Evolutionary conservation across 2,113 vertebrate genomes (phyloP).

Genomic region (Aspidoscelis tigris): DNA sequence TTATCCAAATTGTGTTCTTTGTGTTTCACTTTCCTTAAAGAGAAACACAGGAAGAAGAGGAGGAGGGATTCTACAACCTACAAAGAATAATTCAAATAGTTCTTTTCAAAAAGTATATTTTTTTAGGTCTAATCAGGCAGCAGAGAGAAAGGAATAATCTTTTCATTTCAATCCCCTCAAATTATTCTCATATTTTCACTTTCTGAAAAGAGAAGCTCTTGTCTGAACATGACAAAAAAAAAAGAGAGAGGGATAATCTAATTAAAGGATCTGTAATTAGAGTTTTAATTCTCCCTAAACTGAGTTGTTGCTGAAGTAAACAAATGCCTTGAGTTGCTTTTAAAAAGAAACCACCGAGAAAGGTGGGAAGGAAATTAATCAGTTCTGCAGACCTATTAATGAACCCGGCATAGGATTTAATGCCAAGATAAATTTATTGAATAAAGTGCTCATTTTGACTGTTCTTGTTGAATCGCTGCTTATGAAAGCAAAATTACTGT

Average conservation of each 20-base stretch:
- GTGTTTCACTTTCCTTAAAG: not conserved
- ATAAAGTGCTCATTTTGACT: too few species aligned
- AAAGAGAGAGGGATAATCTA: not conserved
- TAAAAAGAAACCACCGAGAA: not conserved
- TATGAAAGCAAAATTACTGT: too few species aligned
- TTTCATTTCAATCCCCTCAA: not conserved
- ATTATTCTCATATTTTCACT: not conserved
- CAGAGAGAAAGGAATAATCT: not conserved
- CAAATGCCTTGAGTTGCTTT: not conserved
- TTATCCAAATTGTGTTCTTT: too few species aligned
- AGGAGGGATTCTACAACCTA: not conserved
- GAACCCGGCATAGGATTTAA: too few species aligned
- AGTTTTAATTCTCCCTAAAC: not conserved
- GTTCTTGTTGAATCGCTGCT: too few species aligned
- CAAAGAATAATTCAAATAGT: not conserved
- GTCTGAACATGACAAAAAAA: not conserved
- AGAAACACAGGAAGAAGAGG: not conserved
- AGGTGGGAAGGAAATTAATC: not conserved
- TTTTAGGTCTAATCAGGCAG: not conserved
- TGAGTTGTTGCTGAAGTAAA: not conserved
- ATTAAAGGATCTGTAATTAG: not conserved
- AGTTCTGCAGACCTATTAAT: too few species aligned
- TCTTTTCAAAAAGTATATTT: too few species aligned
- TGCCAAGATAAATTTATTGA: too few species aligned
- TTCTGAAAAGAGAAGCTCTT: not conserved